Evolutionary conservation across 1,140 invertebrate genomes (phyloP).

Genomic region (Ips typographus): DNA sequence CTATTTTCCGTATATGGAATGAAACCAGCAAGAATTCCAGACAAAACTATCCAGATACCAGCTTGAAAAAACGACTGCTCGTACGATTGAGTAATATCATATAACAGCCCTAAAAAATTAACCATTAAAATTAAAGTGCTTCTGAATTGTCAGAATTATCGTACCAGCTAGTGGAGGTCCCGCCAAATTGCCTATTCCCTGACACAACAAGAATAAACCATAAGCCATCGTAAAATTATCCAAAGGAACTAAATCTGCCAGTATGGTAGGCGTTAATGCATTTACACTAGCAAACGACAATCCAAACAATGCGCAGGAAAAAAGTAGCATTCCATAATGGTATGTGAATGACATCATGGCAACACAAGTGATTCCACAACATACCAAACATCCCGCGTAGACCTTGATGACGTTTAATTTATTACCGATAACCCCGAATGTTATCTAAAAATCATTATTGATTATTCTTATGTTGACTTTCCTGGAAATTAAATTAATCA

Average conservation of each 20-base stretch:
- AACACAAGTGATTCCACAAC: constrained; percentile 71
- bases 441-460: constrained; percentile 61
- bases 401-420: constrained; percentile 80
- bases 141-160: neutral
- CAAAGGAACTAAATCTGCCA: constrained; percentile 77
- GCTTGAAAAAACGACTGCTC: constrained; percentile 74
- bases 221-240: constrained; percentile 86
- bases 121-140: constrained; percentile 5
- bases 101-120: constrained; percentile 34
- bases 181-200: constrained; percentile 69
- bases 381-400: constrained; percentile 73
- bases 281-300: constrained; percentile 84
- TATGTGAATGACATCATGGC: constrained; percentile 68
- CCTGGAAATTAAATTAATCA: neutral
- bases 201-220: constrained; percentile 80
- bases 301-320: constrained; percentile 70
- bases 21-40: constrained; percentile 70
- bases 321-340: constrained; percentile 61
- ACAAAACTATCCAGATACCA: constrained; percentile 74
- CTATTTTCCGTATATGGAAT: constrained; percentile 67
- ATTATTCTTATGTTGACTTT: neutral
- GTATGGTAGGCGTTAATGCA: constrained; percentile 82
- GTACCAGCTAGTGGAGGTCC: constrained; percentile 63
- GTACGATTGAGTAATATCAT: constrained; percentile 69
- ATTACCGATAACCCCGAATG: constrained; percentile 87